Percentiles rank a stretch among this genome's conserved stretches.
Evolutionary conservation across 2,888 invertebrate genomes (phyloP).

Genomic region (Rhaphigaster nebulosa): DNA sequence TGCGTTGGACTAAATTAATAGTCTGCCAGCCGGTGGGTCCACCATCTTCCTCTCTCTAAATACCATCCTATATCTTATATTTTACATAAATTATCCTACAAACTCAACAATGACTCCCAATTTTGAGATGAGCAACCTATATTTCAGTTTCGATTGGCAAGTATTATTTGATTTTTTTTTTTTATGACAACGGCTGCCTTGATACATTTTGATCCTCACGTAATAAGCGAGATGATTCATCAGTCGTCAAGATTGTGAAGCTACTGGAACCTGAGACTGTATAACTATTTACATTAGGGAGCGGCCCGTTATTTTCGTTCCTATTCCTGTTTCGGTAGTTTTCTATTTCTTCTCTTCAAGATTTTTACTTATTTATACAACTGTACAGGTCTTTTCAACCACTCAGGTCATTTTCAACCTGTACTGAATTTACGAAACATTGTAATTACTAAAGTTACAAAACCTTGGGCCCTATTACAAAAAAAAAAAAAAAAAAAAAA

Average conservation of each 20-base stretch:
- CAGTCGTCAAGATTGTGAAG: background rate
- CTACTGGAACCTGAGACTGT: background rate
- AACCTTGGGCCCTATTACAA: too few relatives aligned
- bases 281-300: background rate
- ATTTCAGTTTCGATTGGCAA: background rate
- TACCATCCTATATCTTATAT: background rate
- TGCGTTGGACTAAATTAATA: conserved; percentile 34
- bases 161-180: background rate
- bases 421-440: too few relatives aligned
- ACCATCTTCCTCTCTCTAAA: background rate
- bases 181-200: background rate
- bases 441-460: too few relatives aligned
- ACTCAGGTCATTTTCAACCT: too few relatives aligned
- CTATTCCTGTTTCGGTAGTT: too few relatives aligned
- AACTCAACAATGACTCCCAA: background rate
- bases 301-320: background rate
- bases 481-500: too few relatives aligned
- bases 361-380: background rate
- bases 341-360: background rate
- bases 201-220: background rate
- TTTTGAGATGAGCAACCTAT: background rate
- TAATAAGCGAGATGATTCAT: background rate
- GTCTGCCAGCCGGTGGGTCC: background rate
- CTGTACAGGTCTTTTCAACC: too few relatives aligned
- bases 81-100: conserved; percentile 7